Evolutionary conservation across 35 echinoderm and acorn worm species (phyloP).

Genomic region (Patiria miniata): DNA sequence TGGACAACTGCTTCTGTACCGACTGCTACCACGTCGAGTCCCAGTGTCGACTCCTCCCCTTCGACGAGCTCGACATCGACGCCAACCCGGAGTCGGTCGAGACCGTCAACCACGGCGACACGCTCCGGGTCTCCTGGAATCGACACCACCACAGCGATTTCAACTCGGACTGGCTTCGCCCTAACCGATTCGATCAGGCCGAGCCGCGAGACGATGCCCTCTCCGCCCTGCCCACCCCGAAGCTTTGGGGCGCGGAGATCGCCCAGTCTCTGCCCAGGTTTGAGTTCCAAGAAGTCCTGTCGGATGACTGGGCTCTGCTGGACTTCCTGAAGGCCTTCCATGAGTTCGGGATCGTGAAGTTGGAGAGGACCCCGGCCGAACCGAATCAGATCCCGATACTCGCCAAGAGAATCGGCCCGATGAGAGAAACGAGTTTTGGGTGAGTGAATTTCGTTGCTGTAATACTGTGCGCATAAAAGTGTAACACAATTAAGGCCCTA

Average conservation of each 20-base stretch:
- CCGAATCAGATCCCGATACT: background rate
- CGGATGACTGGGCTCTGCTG: background rate
- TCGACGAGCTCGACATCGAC: background rate
- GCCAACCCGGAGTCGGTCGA: conserved; percentile 17
- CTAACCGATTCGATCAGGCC: background rate
- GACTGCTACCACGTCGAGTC: conserved; percentile 6
- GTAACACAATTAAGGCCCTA: too few relatives aligned
- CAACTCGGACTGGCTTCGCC: background rate
- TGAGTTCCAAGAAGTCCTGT: background rate
- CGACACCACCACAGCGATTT: background rate
- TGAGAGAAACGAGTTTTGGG: background rate
- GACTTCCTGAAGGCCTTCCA: conserved; percentile 20
- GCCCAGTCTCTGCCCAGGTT: background rate
- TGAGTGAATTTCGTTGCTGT: background rate
- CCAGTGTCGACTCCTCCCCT: background rate
- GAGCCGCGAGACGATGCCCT: background rate
- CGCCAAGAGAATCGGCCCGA: background rate
- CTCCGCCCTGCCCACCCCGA: background rate
- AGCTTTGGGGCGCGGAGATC: background rate
- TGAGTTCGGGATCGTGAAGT: background rate
- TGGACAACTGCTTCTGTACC: background rate
- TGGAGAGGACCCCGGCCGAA: background rate
- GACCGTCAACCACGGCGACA: background rate
- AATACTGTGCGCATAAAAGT: too few relatives aligned
- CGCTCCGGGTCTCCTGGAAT: background rate